These are phyloP conservation scores for Eilema griseolum DNA, from an alignment of 2,888 invertebrate species.

Conservation along the genomic window DNA sequence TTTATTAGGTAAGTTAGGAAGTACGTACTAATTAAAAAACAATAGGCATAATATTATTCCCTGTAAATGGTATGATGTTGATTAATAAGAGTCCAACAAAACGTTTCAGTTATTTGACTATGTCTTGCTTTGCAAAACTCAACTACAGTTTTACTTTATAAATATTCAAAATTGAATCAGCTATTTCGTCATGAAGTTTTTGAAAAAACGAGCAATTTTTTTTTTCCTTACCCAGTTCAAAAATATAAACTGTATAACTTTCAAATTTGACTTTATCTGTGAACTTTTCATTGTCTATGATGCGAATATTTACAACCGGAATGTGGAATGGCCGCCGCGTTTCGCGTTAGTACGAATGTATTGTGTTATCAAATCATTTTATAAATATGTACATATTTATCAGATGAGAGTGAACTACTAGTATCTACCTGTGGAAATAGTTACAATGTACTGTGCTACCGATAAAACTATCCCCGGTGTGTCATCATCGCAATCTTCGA, in stretches of 20 bases:
- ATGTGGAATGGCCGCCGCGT: constrained; percentile 85
- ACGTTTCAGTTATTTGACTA: too few species aligned
- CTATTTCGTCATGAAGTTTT: too few species aligned
- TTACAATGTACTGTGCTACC: constrained; percentile 91
- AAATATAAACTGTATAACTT: background rate
- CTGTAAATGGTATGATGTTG: too few species aligned
- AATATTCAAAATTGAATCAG: too few species aligned
- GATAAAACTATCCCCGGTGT: constrained; percentile 92
- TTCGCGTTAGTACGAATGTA: constrained; percentile 76
- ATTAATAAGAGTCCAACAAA: too few species aligned
- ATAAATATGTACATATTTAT: constrained; percentile 81
- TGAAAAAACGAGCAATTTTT: too few species aligned
- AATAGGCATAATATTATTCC: too few species aligned
- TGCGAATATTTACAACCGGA: constrained; percentile 84
- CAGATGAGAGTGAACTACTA: constrained; percentile 87
- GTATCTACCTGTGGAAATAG: constrained; percentile 63
- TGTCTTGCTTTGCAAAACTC: too few species aligned
- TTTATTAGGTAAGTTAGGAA: too few species aligned
- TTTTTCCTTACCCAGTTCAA: too few species aligned
- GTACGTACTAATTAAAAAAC: too few species aligned
- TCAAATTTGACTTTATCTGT: constrained; percentile 15
- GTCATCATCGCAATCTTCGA: constrained; percentile 90
- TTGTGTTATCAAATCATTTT: constrained; percentile 71
- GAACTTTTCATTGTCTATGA: constrained; percentile 63
- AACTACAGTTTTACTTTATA: too few species aligned